These are phyloP conservation scores for Hydra vulgaris DNA, from an alignment of 30 jellyfish, hydroid and myxozoan species.

Conservation along the genomic window DNA sequence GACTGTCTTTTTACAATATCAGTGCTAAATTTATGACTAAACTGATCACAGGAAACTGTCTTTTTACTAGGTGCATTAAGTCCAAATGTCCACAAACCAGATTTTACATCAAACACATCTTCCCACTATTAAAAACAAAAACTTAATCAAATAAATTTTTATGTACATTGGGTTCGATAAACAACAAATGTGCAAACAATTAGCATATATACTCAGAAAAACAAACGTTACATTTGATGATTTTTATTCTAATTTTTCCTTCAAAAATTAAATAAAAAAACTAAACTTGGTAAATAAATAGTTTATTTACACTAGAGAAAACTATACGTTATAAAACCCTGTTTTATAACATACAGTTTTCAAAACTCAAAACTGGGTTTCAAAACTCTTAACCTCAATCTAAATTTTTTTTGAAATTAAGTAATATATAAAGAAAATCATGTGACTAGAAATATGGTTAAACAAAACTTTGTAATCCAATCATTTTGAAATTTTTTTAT, in stretches of 20 bases:
- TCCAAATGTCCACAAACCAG: slow-evolving; percentile 12
- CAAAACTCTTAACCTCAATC: not conserved
- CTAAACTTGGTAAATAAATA: too few relatives aligned
- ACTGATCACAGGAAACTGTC: not conserved
- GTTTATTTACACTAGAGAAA: too few relatives aligned
- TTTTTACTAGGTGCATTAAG: not conserved
- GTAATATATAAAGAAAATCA: not conserved
- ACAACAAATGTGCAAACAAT: too few relatives aligned
- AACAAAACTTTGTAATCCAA: not conserved
- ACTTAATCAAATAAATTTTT: too few relatives aligned
- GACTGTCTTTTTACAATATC: slow-evolving; percentile 5
- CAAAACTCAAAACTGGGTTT: not conserved
- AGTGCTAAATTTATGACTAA: not conserved
- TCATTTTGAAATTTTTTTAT: not conserved
- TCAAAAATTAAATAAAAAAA: too few relatives aligned
- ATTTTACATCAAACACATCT: slow-evolving; percentile 6
- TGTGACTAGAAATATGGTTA: not conserved
- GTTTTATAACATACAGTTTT: not conserved
- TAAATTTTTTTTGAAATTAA: not conserved
- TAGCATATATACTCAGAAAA: too few relatives aligned
- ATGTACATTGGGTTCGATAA: too few relatives aligned
- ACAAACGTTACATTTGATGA: too few relatives aligned
- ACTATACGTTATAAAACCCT: not conserved
- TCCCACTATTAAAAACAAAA: slow-evolving; percentile 5
- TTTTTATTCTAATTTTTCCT: too few relatives aligned